Percentiles rank a stretch among this genome's conserved stretches.
These are phyloP conservation scores for Furcula furcula DNA, from an alignment of 2,888 invertebrate species.

Conservation along the genomic window DNA sequence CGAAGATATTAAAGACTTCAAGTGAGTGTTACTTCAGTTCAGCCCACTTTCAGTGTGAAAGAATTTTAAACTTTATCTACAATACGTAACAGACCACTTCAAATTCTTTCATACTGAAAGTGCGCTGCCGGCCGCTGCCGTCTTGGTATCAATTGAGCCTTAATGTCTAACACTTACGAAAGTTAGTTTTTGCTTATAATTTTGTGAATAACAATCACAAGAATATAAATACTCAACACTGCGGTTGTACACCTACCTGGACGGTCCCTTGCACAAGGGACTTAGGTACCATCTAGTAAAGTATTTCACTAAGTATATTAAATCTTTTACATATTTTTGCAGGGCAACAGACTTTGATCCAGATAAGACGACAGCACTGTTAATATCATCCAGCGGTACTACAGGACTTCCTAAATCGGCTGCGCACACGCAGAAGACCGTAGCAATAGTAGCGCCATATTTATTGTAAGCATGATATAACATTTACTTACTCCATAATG, in stretches of 20 bases:
- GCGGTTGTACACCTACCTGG: not conserved
- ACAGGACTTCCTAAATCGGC: constrained; percentile 46
- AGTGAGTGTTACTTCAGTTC: constrained; percentile 23
- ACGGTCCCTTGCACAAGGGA: too few relatives aligned
- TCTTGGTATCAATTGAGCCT: too few relatives aligned
- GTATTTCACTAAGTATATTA: too few relatives aligned
- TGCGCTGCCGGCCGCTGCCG: too few relatives aligned
- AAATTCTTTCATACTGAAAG: too few relatives aligned
- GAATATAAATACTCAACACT: not conserved
- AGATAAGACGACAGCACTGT: constrained; percentile 28
- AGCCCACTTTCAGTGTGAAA: too few relatives aligned
- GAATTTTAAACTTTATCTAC: too few relatives aligned
- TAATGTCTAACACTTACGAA: too few relatives aligned
- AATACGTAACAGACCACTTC: too few relatives aligned
- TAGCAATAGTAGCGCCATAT: constrained; percentile 9
- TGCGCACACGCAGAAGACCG: constrained; percentile 35
- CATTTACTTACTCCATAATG: too few relatives aligned
- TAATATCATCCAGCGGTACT: constrained; percentile 46
- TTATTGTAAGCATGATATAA: constrained; percentile 35
- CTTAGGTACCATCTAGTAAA: too few relatives aligned
- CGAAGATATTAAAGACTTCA: constrained; percentile 32
- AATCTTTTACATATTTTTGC: constrained; percentile 6
- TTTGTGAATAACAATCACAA: not conserved
- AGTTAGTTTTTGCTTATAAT: too few relatives aligned
- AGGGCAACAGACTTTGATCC: constrained; percentile 43